A percentile compares a stretch with the other conserved stretches of the same genome.
phyloP scores from a whole-genome alignment of 2,888 invertebrate genomes.

The Eulithis prunata region DNA sequence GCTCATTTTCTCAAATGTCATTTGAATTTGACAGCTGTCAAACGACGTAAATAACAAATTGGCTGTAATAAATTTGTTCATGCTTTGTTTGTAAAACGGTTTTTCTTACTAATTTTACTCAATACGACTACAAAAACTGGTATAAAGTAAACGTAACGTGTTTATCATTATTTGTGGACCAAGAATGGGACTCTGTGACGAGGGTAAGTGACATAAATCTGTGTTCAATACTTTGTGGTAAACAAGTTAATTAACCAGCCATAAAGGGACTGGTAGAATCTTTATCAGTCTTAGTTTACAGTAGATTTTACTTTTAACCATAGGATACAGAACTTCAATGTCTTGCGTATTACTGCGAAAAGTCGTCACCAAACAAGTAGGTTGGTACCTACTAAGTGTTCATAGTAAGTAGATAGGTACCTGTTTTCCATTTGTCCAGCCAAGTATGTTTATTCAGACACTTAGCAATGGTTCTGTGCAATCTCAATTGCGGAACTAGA shows the following conservation, averaged over 20 bases:
- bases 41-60: conserved; percentile 1
- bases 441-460: conserved; percentile 56
- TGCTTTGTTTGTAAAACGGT: conserved; percentile 19
- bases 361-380: conserved; percentile 22
- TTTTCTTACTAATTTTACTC: conserved; percentile 25
- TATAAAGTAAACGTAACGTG: conserved; percentile 11
- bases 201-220: conserved; percentile 62
- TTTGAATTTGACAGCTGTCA: conserved; percentile 49
- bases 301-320: conserved; percentile 5
- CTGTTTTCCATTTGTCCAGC: conserved; percentile 44
- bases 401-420: conserved; percentile 11
- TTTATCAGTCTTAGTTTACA: conserved; percentile 18
- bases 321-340: conserved; percentile 6
- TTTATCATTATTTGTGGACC: conserved; percentile 25
- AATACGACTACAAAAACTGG: background rate
- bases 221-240: conserved; percentile 50
- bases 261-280: conserved; percentile 36
- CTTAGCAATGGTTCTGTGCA: conserved; percentile 53
- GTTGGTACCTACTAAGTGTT: conserved; percentile 11
- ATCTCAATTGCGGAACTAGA: conserved; percentile 64
- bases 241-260: conserved; percentile 70
- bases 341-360: conserved; percentile 30
- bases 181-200: conserved; percentile 76
- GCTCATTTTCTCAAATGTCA: conserved; percentile 35
- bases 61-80: conserved; percentile 11